Evolutionary conservation across 2,797 vertebrate species (phyloP), one percentile per base, ranked within the genome.

Genomic region (Chromobotia macracanthus): DNA sequence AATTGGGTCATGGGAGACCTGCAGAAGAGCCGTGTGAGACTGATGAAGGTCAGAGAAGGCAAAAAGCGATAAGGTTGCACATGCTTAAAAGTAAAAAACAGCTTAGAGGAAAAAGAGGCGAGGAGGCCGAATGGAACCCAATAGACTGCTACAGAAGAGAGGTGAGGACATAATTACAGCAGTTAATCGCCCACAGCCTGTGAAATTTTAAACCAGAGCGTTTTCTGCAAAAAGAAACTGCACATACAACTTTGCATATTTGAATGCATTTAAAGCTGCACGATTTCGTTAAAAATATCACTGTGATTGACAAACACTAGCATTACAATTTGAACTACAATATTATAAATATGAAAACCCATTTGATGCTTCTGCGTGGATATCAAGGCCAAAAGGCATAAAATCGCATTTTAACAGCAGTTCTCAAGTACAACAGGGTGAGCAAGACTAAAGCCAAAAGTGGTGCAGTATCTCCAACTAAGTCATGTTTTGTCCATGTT

Each of bases 1-100:
- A 77, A 85, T 75, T 74, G 58, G 70, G 79, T 70, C 80, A 80
- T 85, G 72, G 0, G 58, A 83, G 80, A 71, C 69, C 41, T 12
- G 46, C 44, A 18, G 56, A 21, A 74, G 61, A 64, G 44, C 23
- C n/a, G 38, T 51, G 51, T 15, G 56, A 67, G 72, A 79, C 64
- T 69, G 67, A 60, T 71, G 64, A 61, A 82, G 78, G 79, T 76
- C 67, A 69, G 13, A 3, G 38, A 67, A 58, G 38, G 64, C 64
- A 70, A 53, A 75, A 67, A 31, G 44, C 23, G 25, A 58, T 65
- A 79, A 56, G 72, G 68, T 48, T 70, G 71, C 72, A 28, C 15
- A 35, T 0, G 16, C 67, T 64, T 63, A 64, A 72, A n/a, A n/a
- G n/a, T n/a, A n/a, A n/a, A n/a, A n/a, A 79, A 65, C 48, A 72